Conservation (phyloP, 2,888 invertebrate species). For the Diarsia dahlii region DNA sequence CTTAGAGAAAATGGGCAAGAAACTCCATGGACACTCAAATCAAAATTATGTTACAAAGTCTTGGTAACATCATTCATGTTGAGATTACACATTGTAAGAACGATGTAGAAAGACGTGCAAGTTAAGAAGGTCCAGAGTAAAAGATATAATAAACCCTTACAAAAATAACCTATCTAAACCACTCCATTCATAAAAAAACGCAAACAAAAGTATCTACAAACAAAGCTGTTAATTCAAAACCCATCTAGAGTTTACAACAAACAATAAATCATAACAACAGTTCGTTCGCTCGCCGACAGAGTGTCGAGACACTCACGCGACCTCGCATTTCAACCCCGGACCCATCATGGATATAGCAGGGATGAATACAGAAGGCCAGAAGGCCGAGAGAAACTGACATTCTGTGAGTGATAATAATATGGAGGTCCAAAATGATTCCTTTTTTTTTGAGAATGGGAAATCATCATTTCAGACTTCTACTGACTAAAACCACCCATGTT, state of each 20-base stretch:
- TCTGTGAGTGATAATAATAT: not conserved
- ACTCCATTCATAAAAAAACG: not conserved
- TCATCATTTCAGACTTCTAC: too few species aligned
- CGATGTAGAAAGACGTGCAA: too few species aligned
- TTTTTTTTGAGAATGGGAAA: too few species aligned
- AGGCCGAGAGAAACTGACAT: not conserved
- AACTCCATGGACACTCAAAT: too few species aligned
- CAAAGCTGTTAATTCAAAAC: not conserved
- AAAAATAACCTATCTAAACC: not conserved
- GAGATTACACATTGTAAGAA: too few species aligned
- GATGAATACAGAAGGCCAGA: not conserved
- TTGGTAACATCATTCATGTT: too few species aligned
- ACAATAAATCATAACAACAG: constrained; percentile 25
- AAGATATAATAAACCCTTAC: too few species aligned
- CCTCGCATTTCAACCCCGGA: constrained; percentile 7
- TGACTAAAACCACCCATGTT: too few species aligned
- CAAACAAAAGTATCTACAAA: not conserved
- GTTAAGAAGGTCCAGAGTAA: too few species aligned
- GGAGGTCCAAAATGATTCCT: not conserved
- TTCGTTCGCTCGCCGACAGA: constrained; percentile 8
- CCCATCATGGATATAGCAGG: not conserved
- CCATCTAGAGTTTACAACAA: constrained; percentile 1
- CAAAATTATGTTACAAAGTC: too few species aligned
- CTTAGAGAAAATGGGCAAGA: too few species aligned
- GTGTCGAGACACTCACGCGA: constrained; percentile 32